Conservation (phyloP, 1,140 invertebrate species). For the Drosophila baimaii region DNA sequence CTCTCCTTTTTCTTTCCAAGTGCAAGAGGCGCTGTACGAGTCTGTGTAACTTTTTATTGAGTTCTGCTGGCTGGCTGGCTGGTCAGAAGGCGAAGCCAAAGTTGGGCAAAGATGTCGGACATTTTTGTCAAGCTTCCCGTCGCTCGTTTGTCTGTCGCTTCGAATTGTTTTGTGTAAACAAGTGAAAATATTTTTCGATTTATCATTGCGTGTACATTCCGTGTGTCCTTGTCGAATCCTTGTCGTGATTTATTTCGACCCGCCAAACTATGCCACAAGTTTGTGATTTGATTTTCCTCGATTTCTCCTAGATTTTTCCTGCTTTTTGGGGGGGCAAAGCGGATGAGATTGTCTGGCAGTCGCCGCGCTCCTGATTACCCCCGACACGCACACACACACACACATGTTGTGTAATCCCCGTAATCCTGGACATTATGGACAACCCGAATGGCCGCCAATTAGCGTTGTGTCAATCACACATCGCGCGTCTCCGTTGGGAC, state of each 20-base stretch:
- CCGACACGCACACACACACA: constrained; percentile 2
- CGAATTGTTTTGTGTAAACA: constrained; percentile 73
- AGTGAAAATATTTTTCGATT: constrained; percentile 78
- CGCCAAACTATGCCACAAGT: constrained; percentile 50
- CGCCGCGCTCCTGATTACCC: constrained; percentile 11
- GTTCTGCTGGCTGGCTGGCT: no score
- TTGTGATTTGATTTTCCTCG: constrained; percentile 37
- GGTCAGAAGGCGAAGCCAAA: constrained; percentile 30
- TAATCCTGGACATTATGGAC: constrained; percentile 49
- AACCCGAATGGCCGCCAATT: constrained; percentile 43
- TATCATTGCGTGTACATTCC: constrained; percentile 72
- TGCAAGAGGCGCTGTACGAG: constrained; percentile 33
- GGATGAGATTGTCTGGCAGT: not conserved
- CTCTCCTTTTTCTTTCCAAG: not conserved
- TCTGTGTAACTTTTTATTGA: constrained; percentile 59
- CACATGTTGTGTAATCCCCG: constrained; percentile 28
- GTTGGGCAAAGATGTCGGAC: constrained; percentile 35
- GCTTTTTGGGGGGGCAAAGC: not conserved
- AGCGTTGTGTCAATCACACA: constrained; percentile 57
- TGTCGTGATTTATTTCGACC: constrained; percentile 69
- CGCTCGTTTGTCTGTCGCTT: constrained; percentile 36
- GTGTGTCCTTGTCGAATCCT: constrained; percentile 41
- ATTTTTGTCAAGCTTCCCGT: constrained; percentile 47
- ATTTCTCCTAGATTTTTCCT: not conserved
- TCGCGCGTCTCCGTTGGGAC: constrained; percentile 14